phyloP scores from a whole-genome alignment of 2,888 invertebrate species.

The Anoncus sp. region DNA sequence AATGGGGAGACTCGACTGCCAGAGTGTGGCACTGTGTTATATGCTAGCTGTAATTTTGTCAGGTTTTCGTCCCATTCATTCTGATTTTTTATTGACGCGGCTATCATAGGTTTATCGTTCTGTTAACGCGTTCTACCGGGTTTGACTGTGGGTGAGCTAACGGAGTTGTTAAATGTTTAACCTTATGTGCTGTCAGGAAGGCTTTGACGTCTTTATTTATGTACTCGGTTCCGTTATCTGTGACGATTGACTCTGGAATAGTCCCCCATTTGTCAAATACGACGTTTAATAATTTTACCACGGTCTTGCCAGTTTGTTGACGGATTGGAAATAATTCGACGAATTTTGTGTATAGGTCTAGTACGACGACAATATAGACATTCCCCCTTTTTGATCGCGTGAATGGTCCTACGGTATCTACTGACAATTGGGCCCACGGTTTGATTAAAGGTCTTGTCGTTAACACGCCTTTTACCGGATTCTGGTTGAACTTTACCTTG shows the following conservation, averaged over 20 bases:
- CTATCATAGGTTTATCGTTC: slow-evolving; percentile 36
- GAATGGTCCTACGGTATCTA: slow-evolving; percentile 11
- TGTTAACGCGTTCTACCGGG: too few relatives aligned
- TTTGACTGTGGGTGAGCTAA: slow-evolving; percentile 25
- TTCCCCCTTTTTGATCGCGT: slow-evolving; percentile 4
- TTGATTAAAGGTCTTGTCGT: slow-evolving; percentile 25
- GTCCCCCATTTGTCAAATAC: slow-evolving; percentile 44
- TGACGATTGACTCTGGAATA: slow-evolving; percentile 25
- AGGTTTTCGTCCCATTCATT: too few relatives aligned
- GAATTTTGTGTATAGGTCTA: slow-evolving; percentile 41
- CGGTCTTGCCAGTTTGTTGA: slow-evolving; percentile 29
- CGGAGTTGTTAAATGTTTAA: slow-evolving; percentile 14
- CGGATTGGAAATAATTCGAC: slow-evolving; percentile 43
- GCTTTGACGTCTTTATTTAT: slow-evolving; percentile 38
- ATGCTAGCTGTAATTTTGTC: too few relatives aligned
- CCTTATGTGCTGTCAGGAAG: slow-evolving; percentile 18
- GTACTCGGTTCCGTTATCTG: slow-evolving; percentile 41
- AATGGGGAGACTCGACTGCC: slow-evolving; percentile 7
- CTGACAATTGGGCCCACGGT: too few relatives aligned
- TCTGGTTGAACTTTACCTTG: slow-evolving; percentile 42
- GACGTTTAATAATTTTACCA: slow-evolving; percentile 26
- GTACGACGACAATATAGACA: slow-evolving; percentile 18
- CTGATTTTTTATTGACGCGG: slow-evolving; percentile 37
- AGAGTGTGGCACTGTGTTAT: neutral
- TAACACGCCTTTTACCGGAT: slow-evolving; percentile 16